phyloP scores from a whole-genome alignment of 2,888 invertebrate genomes.

The Acanthosepion pharaonis region DNA sequence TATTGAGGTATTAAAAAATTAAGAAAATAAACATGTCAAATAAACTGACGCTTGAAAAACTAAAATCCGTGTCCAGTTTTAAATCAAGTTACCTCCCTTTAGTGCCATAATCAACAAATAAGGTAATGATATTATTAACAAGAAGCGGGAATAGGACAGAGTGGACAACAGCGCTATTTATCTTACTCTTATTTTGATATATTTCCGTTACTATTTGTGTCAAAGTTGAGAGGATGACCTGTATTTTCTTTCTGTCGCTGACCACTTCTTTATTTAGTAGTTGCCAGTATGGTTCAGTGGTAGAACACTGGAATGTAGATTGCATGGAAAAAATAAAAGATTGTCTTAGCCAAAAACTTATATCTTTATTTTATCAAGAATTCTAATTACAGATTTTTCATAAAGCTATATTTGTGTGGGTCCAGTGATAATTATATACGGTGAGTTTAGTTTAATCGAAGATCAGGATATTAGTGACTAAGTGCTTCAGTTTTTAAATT shows the following conservation, averaged over 20 bases:
- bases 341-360: no score
- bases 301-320: background rate
- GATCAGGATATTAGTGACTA: no score
- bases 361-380: no score
- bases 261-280: background rate
- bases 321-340: no score
- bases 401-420: no score
- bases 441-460: no score
- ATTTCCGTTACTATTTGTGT: slow-evolving; percentile 33
- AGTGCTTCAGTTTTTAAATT: no score
- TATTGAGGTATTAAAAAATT: no score
- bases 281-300: background rate
- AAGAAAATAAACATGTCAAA: no score
- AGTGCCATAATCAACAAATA: background rate
- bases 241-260: background rate
- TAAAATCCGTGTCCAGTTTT: background rate
- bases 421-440: no score
- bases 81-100: background rate
- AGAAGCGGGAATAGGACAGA: background rate
- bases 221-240: background rate
- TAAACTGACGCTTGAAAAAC: background rate
- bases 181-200: background rate
- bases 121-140: background rate
- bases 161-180: background rate
- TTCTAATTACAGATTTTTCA: no score